These are phyloP conservation scores for Stomatorhinus walkeri DNA, from an alignment of 2,797 vertebrate genomes.

Conservation along the genomic window DNA sequence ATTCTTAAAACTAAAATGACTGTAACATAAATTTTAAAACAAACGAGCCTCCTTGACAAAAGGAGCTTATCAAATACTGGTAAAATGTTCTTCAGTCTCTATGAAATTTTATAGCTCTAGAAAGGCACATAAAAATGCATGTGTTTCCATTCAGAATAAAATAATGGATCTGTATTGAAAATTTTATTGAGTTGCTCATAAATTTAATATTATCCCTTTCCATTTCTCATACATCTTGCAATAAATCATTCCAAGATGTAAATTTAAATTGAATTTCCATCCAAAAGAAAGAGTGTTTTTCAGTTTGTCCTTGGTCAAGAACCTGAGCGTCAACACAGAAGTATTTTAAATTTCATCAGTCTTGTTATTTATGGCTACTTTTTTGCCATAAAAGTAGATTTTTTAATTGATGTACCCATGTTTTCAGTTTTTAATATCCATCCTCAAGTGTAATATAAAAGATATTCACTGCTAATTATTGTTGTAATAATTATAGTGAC, in stretches of 20 bases:
- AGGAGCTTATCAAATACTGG: background rate
- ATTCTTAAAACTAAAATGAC: background rate
- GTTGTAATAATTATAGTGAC: background rate
- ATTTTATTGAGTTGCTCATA: constrained; percentile 11
- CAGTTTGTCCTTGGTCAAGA: background rate
- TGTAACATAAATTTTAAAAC: constrained; percentile 6
- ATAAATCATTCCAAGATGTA: constrained; percentile 10
- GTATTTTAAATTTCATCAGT: background rate
- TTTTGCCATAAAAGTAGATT: background rate
- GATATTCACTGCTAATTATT: background rate
- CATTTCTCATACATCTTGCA: constrained; percentile 10
- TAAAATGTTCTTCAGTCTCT: constrained; percentile 10
- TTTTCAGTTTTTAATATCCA: background rate
- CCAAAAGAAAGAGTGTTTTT: constrained; percentile 4
- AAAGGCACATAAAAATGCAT: constrained; percentile 17
- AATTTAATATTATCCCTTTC: constrained; percentile 15
- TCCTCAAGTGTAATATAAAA: background rate
- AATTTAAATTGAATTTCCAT: constrained; percentile 9
- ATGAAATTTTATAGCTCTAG: constrained; percentile 6
- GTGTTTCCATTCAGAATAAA: constrained; percentile 18
- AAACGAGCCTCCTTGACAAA: background rate
- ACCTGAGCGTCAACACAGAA: background rate
- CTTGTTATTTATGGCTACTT: background rate
- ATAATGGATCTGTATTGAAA: background rate
- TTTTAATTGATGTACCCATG: background rate